A percentile compares a stretch with the other conserved stretches of the same genome.
phyloP scores from a whole-genome alignment of 2,113 vertebrate genomes.

The Rhinolophus ferrumequinum region DNA sequence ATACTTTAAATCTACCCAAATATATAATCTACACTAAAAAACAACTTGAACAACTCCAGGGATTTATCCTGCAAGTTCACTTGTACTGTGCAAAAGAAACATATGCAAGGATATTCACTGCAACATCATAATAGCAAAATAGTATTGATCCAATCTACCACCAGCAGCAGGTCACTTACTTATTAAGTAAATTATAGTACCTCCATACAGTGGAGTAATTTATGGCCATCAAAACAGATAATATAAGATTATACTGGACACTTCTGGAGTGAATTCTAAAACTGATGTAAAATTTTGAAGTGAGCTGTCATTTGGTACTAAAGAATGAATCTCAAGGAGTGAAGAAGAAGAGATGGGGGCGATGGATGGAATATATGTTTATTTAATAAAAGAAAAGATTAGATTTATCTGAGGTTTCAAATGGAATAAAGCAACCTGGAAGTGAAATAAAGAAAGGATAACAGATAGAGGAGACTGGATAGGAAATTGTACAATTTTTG shows the following conservation, averaged over 20 bases:
- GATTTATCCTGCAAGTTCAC: neutral
- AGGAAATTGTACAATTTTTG: neutral
- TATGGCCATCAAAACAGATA: neutral
- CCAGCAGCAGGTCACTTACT: neutral
- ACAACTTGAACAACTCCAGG: neutral
- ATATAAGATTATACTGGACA: neutral
- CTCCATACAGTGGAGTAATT: neutral
- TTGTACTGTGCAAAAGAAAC: neutral
- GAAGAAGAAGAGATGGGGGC: neutral
- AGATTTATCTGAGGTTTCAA: constrained; percentile 1
- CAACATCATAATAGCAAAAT: neutral
- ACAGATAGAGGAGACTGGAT: neutral
- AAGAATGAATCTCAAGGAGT: neutral
- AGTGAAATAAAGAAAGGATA: neutral
- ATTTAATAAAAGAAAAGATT: neutral
- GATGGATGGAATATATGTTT: neutral
- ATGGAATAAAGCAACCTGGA: neutral
- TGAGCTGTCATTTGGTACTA: neutral
- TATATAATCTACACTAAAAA: neutral
- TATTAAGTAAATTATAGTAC: neutral
- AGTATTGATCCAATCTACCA: neutral
- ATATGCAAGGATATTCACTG: neutral
- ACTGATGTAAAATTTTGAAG: neutral
- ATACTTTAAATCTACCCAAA: neutral
- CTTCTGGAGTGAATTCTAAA: neutral